Percentiles rank a stretch among this genome's conserved stretches.
Conservation (phyloP, 1,140 invertebrate genomes). For the Cydia strobilella region DNA sequence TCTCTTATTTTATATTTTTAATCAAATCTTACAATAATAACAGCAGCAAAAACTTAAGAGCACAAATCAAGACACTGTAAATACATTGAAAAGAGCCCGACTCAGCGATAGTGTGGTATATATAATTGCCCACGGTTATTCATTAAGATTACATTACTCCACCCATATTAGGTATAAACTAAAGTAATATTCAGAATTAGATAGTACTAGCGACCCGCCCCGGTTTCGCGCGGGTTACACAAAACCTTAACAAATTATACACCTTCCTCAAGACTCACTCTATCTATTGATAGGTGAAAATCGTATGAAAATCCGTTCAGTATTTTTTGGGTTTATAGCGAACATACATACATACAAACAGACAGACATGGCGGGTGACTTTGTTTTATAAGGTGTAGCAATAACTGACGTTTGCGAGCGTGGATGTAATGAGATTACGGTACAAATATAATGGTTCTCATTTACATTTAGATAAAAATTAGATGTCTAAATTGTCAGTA, state of each 20-base stretch:
- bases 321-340: too few species aligned
- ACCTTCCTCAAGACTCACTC: too few species aligned
- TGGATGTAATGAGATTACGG: background rate
- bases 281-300: too few species aligned
- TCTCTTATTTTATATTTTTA: constrained; percentile 25
- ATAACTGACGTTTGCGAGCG: too few species aligned
- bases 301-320: too few species aligned
- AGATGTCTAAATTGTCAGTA: too few species aligned
- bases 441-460: background rate
- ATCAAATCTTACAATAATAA: constrained; percentile 19
- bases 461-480: background rate
- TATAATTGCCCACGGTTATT: background rate
- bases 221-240: too few species aligned
- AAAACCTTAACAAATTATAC: too few species aligned
- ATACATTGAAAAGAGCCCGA: background rate
- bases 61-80: constrained; percentile 24
- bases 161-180: background rate
- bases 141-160: background rate
- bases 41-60: constrained; percentile 26
- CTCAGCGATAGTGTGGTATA: background rate
- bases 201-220: too few species aligned
- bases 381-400: too few species aligned
- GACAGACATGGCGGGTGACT: too few species aligned
- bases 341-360: too few species aligned
- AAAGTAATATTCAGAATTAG: background rate